Evolutionary conservation across 2,797 vertebrate genomes (phyloP), one percentile per base, ranked within the genome.

Genomic region (Anabas testudineus): DNA sequence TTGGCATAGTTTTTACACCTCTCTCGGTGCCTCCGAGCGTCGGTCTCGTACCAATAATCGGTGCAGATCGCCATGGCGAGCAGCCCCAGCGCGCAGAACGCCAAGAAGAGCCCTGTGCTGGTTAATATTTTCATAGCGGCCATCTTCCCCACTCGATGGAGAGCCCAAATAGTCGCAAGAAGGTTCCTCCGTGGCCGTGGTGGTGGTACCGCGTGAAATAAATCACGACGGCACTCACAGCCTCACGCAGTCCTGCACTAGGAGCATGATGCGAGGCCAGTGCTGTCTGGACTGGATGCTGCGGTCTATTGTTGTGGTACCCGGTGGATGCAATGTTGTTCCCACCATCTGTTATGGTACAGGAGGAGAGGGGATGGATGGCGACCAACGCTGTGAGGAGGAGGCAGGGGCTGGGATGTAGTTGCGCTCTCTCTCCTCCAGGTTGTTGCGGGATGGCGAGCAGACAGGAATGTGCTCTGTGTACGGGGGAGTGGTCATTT

Each of bases 11-110:
- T 95, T 76, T 95, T 96, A 88, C 96, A 97, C 78, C 96, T 92
- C 68, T 97, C 95, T 1, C 96, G 95, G 73, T 97, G 96, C 61
- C 95, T 91, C 88, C 96, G 88, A 13, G 96, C 96, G 82, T 97
- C 96, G 28, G 96, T 97, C 93, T 97, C 96, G 89, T 97, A 97
- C 96, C 96, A 97, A 48, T 95, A 94, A 77, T 97, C 96, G 89
- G 96, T 97, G 92, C 96, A 96, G 58, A 97, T 96, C 37, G 96
- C 96, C 93, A 96, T 96, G 69, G 94, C 94, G 82, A 97, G 93
- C 60, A 97, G 91, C 58, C 94, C 95, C 53, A 97, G 90, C 67
- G 96, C 94, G 61, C 95, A 95, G 74, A 96, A 88, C 68, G 96
- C 96, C 91, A 97, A 84, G 81, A 95, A 95, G 82, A 97, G 94